These are phyloP conservation scores for Drosophila littoralis DNA, from an alignment of 1,140 invertebrate species.

Conservation along the genomic window DNA sequence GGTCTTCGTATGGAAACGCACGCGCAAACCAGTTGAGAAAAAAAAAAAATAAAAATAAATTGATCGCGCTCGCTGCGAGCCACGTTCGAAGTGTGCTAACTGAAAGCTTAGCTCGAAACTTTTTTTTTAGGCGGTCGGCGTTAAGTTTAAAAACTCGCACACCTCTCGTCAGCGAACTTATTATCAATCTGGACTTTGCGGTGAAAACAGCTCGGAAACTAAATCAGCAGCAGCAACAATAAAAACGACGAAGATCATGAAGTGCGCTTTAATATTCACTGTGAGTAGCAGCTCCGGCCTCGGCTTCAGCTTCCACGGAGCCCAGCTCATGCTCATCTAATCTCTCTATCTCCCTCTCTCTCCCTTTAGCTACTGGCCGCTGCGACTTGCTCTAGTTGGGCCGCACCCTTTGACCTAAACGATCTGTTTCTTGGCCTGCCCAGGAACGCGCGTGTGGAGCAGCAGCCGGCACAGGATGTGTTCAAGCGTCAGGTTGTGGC, in stretches of 20 bases:
- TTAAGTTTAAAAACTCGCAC: slow-evolving; percentile 67
- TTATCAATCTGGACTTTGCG: slow-evolving; percentile 70
- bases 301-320: no score
- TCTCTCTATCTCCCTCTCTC: neutral
- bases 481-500: slow-evolving; percentile 67
- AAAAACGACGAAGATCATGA: slow-evolving; percentile 53
- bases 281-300: slow-evolving; percentile 46
- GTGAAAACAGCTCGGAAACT: slow-evolving; percentile 46
- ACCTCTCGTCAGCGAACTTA: slow-evolving; percentile 57
- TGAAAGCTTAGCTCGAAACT: slow-evolving; percentile 66
- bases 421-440: slow-evolving; percentile 50
- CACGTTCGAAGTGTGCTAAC: slow-evolving; percentile 61
- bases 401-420: slow-evolving; percentile 57
- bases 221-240: slow-evolving; percentile 10
- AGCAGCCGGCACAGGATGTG: slow-evolving; percentile 49
- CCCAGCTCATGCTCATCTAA: neutral
- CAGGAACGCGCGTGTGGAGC: slow-evolving; percentile 12
- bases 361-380: slow-evolving; percentile 39
- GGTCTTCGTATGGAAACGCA: slow-evolving; percentile 30
- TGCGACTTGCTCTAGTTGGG: slow-evolving; percentile 26
- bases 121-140: slow-evolving; percentile 33
- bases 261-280: slow-evolving; percentile 68
- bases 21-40: slow-evolving; percentile 38
- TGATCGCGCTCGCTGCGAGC: slow-evolving; percentile 22
- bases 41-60: neutral